Evolutionary conservation across 2,113 vertebrate genomes (phyloP).

Genomic region (Eptatretus burgeri): DNA sequence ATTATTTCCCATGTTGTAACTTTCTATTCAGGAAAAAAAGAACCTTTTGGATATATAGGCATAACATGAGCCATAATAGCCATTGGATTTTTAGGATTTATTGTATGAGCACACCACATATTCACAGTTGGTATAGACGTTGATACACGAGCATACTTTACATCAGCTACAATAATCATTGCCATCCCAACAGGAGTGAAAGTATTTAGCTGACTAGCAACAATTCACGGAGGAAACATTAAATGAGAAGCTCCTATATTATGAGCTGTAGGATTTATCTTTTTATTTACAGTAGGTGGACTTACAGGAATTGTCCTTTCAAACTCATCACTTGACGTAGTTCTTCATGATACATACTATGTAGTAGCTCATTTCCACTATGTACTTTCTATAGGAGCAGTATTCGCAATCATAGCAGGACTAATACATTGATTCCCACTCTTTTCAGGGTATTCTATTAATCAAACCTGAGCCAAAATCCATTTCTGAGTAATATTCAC

Average conservation of each 20-base stretch:
- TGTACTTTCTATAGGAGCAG: conserved; percentile 10
- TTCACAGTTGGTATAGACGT: background rate
- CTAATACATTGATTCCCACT: conserved; percentile 11
- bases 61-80: background rate
- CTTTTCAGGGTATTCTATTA: conserved; percentile 10
- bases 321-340: conserved; percentile 13
- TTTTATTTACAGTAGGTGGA: conserved; percentile 11
- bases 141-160: background rate
- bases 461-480: conserved; percentile 10
- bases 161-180: background rate
- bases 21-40: background rate
- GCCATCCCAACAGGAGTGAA: background rate
- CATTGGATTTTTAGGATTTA: background rate
- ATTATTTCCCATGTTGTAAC: background rate
- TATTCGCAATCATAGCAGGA: conserved; percentile 10
- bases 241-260: conserved; percentile 12
- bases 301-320: conserved; percentile 12
- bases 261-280: conserved; percentile 12
- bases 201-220: background rate
- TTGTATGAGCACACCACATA: background rate
- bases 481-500: conserved; percentile 10
- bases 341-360: conserved; percentile 13
- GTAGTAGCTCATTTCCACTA: conserved; percentile 13
- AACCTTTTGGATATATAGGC: background rate
- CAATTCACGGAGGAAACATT: conserved; percentile 11